A percentile compares a stretch with the other conserved stretches of the same genome.
These are phyloP conservation scores for Parnassius apollo DNA, from an alignment of 2,888 invertebrate species.

Conservation along the genomic window DNA sequence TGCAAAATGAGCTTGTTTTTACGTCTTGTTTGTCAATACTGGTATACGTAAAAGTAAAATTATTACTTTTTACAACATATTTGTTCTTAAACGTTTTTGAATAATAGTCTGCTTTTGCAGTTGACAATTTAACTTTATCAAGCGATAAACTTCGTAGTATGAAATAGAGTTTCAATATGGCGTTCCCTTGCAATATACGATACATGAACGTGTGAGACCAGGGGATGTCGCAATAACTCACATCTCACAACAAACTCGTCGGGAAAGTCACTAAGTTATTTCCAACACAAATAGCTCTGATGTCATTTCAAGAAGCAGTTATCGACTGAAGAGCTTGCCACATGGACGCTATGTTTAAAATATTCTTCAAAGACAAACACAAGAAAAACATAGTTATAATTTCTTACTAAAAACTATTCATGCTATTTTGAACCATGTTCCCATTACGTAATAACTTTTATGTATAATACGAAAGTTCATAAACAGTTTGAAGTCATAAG, in stretches of 20 bases:
- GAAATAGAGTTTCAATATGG: slow-evolving; percentile 33
- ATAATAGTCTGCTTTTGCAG: slow-evolving; percentile 1
- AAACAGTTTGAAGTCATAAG: slow-evolving; percentile 30
- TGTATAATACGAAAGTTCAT: background rate
- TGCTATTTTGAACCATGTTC: slow-evolving; percentile 35
- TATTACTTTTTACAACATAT: background rate
- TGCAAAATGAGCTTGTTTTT: slow-evolving; percentile 2
- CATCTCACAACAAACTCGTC: slow-evolving; percentile 40
- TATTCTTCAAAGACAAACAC: slow-evolving; percentile 73
- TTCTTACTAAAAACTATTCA: slow-evolving; percentile 32
- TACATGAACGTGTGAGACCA: slow-evolving; percentile 50
- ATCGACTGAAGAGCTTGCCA: slow-evolving; percentile 63
- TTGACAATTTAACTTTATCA: slow-evolving; percentile 14
- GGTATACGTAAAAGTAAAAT: background rate
- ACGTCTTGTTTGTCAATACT: slow-evolving; percentile 6
- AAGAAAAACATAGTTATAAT: slow-evolving; percentile 72
- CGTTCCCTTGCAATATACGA: slow-evolving; percentile 30
- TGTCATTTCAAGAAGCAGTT: slow-evolving; percentile 57
- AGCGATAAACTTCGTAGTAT: slow-evolving; percentile 27
- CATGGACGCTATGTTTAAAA: slow-evolving; percentile 68
- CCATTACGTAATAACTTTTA: background rate
- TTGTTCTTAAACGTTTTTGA: background rate
- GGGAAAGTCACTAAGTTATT: slow-evolving; percentile 69
- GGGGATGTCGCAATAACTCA: slow-evolving; percentile 55
- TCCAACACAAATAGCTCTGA: slow-evolving; percentile 74